Evolutionary conservation across 2,797 vertebrate genomes (phyloP), one percentile per base, ranked within the genome.

Genomic region (Anabacerthia variegaticeps): DNA sequence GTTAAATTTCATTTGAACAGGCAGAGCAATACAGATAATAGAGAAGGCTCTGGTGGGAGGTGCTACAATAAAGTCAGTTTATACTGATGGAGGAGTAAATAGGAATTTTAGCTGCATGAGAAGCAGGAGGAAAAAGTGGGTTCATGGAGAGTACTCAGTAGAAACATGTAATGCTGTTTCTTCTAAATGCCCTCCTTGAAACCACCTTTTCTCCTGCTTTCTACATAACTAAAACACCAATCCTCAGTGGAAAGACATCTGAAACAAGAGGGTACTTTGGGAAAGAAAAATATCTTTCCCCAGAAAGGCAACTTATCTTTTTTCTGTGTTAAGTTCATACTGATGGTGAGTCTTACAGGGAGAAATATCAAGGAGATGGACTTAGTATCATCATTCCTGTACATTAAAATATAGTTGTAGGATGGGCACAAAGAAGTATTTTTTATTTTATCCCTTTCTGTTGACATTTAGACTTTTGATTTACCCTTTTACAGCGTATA

Each of bases 281-380:
- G 21, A 71, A 76, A 28, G 22, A 44, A 52, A 37, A 66, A 39
- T 0, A 7, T 28, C 12, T 63, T 68, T 72, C 43, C 14, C 22
- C 46, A 32, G 58, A 67, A 65, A 44, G 13, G 14, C 10, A 68
- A 5, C 5, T 61, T 49, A 10, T 37, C 3, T 85, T 69, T 82
- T 76, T 85, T 9, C 48, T 74, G 6, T 20, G 8, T 63, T 54
- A 66, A 43, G 14, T 39, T 91, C 21, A 14, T 68, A 59, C 17
- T 65, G 27, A 54, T 49, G 22, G 3, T 0, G 0, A 49, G 3
- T 67, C 28, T 67, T 74, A 26, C 17, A 67, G 44, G 19, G 67
- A 52, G 15, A 41, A 32, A 5, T 10, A 8, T 54, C 4, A 34
- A 43, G 41, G 46, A 66, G 32, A 15, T 30, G 9, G 4, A 18